phyloP scores from a whole-genome alignment of 2,113 vertebrate species.

The Tetraodon nigroviridis region DNA sequence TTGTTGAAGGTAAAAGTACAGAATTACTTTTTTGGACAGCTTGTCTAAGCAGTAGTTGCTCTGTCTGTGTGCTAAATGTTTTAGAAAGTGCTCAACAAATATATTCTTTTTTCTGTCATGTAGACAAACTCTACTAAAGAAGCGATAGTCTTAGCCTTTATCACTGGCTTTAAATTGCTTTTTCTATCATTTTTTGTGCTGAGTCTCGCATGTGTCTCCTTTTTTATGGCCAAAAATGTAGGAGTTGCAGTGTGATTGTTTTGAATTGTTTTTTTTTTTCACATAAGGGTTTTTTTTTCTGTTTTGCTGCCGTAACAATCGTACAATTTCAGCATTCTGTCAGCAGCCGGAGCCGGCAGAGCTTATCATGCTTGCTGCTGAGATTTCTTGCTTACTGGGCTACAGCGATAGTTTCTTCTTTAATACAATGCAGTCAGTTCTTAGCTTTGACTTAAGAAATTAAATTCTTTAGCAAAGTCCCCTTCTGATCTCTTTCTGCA shows the following conservation, averaged over 20 bases:
- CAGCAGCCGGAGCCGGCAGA: slow-evolving; percentile 45
- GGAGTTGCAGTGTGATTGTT: slow-evolving; percentile 22
- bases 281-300: slow-evolving; percentile 47
- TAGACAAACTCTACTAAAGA: no score
- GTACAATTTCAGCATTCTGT: slow-evolving; percentile 57
- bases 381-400: slow-evolving; percentile 54
- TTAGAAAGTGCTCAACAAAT: no score
- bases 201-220: slow-evolving; percentile 15
- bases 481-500: slow-evolving; percentile 14
- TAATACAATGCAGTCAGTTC: slow-evolving; percentile 39
- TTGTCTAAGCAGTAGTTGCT: no score
- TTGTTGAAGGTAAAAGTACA: no score
- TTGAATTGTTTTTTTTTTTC: slow-evolving; percentile 43
- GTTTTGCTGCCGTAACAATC: slow-evolving; percentile 43
- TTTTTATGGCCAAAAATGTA: slow-evolving; percentile 18
- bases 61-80: no score
- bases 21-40: no score
- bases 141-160: not conserved
- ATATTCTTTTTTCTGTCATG: no score
- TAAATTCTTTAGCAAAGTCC: slow-evolving; percentile 28
- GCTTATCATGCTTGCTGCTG: slow-evolving; percentile 59
- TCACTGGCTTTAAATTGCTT: slow-evolving; percentile 7
- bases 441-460: slow-evolving; percentile 36
- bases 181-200: slow-evolving; percentile 19
- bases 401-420: slow-evolving; percentile 22